These are phyloP conservation scores for Gallirallus australis DNA, from an alignment of 2,797 vertebrate genomes.

Conservation along the genomic window DNA sequence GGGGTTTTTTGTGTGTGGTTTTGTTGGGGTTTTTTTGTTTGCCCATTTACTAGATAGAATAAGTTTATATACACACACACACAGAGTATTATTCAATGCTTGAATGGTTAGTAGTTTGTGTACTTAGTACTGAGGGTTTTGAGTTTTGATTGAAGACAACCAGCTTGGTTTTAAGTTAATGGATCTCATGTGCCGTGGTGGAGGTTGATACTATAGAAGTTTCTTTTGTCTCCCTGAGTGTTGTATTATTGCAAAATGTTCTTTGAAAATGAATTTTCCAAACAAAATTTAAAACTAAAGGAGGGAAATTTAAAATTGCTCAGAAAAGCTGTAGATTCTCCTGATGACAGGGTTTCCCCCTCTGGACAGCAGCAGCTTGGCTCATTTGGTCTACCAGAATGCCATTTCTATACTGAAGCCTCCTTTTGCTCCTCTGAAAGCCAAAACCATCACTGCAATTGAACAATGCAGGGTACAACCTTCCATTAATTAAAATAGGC, in stretches of 20 bases:
- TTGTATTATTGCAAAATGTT: background rate
- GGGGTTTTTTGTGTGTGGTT: too few species aligned
- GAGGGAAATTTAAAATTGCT: background rate
- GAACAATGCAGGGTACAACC: fast-evolving
- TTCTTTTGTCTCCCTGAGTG: background rate
- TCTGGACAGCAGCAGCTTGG: background rate
- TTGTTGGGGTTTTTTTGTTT: too few species aligned
- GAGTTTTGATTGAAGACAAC: background rate
- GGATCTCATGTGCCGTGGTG: background rate
- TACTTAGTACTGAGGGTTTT: background rate
- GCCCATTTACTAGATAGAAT: background rate
- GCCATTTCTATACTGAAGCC: background rate
- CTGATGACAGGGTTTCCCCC: background rate
- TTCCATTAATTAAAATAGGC: background rate
- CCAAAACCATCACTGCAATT: background rate
- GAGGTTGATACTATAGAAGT: background rate
- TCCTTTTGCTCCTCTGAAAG: background rate
- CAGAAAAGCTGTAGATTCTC: background rate
- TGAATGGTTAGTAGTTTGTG: background rate
- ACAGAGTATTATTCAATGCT: background rate
- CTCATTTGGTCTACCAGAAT: background rate
- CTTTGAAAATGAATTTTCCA: background rate
- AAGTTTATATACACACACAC: background rate
- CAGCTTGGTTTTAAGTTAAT: background rate
- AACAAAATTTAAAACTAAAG: background rate